Percentiles rank a stretch among this genome's conserved stretches.
Evolutionary conservation across 1,140 invertebrate genomes (phyloP).

Genomic region (Papilio machaon): DNA sequence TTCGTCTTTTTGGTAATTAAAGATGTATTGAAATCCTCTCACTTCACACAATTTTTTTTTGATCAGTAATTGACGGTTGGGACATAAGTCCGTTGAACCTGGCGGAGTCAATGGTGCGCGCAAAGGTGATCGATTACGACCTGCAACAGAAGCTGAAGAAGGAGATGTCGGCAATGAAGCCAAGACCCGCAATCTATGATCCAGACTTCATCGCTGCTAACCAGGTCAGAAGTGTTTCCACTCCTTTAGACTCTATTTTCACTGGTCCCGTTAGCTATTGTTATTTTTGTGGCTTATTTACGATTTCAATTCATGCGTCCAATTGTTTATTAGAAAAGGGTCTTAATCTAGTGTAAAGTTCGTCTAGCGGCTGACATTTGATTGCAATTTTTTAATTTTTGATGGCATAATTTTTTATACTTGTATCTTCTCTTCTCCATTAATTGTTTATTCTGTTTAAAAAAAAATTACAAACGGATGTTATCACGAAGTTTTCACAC

Average conservation of each 20-base stretch:
- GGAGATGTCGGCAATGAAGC: conserved; percentile 88
- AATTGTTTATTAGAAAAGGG: no score
- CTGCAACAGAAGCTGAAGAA: conserved; percentile 89
- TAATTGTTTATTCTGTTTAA: no score
- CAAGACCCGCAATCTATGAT: conserved; percentile 93
- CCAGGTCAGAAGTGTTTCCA: conserved; percentile 83
- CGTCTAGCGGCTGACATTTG: no score
- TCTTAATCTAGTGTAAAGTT: no score
- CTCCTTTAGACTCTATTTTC: neutral
- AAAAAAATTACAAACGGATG: no score
- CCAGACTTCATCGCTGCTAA: conserved; percentile 98
- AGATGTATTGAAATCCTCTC: no score
- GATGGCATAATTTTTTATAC: no score
- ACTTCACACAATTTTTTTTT: conserved; percentile 21
- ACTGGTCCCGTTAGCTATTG: neutral
- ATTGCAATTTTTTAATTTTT: no score
- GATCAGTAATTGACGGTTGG: conserved; percentile 93
- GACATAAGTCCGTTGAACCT: conserved; percentile 95
- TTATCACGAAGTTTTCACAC: neutral
- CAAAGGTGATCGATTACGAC: conserved; percentile 88
- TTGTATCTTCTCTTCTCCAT: no score
- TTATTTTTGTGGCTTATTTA: no score
- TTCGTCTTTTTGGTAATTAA: no score
- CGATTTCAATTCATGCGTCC: no score
- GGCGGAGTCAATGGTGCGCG: conserved; percentile 92